phyloP scores from a whole-genome alignment of 2,113 vertebrate species.

The Cinclus mexicanus region DNA sequence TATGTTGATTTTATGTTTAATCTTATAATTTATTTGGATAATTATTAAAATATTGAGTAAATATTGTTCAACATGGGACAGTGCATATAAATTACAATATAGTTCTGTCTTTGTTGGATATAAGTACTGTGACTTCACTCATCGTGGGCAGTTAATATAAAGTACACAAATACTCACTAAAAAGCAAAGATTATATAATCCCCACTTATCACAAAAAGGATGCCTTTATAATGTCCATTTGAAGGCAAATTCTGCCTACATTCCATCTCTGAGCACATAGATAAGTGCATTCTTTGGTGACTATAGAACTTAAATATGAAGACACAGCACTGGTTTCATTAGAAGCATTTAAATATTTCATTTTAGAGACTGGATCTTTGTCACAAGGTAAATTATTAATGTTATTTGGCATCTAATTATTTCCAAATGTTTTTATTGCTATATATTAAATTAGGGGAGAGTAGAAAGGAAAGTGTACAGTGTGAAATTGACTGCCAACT shows the following conservation, averaged over 20 bases:
- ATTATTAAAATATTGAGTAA: neutral
- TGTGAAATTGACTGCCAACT: constrained; percentile 52
- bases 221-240: neutral
- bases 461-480: neutral
- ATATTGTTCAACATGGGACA: neutral
- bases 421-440: constrained; percentile 40
- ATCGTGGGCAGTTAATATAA: neutral
- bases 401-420: constrained; percentile 38
- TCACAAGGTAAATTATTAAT: constrained; percentile 35
- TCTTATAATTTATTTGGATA: neutral
- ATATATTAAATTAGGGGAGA: constrained; percentile 30
- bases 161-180: neutral
- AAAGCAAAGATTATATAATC: neutral
- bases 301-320: neutral
- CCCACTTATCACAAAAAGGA: neutral
- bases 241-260: neutral
- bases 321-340: neutral
- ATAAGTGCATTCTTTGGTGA: neutral
- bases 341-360: neutral
- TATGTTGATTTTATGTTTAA: neutral
- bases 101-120: neutral
- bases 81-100: neutral
- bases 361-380: neutral
- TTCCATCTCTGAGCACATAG: neutral
- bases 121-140: neutral